phyloP scores from a whole-genome alignment of 2,888 invertebrate genomes.

The Drosophila mayaguana region DNA sequence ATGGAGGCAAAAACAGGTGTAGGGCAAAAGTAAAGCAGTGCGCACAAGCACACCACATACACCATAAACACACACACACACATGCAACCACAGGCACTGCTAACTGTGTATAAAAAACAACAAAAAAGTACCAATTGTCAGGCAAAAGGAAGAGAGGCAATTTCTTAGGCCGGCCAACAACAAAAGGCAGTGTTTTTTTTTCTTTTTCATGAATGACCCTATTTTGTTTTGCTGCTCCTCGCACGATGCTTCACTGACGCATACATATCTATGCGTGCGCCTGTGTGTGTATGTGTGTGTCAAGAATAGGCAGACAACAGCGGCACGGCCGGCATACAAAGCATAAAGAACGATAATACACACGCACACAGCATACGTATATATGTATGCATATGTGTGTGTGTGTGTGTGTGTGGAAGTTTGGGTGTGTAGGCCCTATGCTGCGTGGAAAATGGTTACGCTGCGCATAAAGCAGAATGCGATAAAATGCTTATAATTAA shows the following conservation, averaged over 20 bases:
- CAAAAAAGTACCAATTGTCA: conserved; percentile 43
- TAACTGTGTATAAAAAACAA: conserved; percentile 12
- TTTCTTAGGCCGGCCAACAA: conserved; percentile 21
- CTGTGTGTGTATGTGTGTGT: conserved; percentile 36
- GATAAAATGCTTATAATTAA: conserved; percentile 47
- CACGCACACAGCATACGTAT: conserved; percentile 31
- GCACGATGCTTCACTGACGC: conserved; percentile 42
- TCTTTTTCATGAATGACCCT: conserved; percentile 65
- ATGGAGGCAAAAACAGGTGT: conserved; percentile 59
- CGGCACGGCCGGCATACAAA: conserved; percentile 66
- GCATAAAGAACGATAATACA: conserved; percentile 72
- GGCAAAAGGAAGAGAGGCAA: conserved; percentile 34
- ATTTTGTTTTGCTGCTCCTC: conserved; percentile 55
- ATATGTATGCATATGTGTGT: conserved; percentile 17
- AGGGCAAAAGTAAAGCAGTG: conserved; percentile 39
- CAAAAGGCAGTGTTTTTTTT: conserved; percentile 26
- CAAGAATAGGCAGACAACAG: conserved; percentile 63
- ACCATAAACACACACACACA: not conserved
- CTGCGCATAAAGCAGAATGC: conserved; percentile 57
- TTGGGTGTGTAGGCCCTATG: conserved; percentile 41
- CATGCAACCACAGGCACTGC: not conserved
- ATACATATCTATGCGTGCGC: conserved; percentile 46
- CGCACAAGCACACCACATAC: conserved; percentile 3
- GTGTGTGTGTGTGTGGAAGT: conserved; percentile 25
- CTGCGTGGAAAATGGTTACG: conserved; percentile 65